Conservation (phyloP, 2,113 vertebrate species). For the Trinectes maculatus region DNA sequence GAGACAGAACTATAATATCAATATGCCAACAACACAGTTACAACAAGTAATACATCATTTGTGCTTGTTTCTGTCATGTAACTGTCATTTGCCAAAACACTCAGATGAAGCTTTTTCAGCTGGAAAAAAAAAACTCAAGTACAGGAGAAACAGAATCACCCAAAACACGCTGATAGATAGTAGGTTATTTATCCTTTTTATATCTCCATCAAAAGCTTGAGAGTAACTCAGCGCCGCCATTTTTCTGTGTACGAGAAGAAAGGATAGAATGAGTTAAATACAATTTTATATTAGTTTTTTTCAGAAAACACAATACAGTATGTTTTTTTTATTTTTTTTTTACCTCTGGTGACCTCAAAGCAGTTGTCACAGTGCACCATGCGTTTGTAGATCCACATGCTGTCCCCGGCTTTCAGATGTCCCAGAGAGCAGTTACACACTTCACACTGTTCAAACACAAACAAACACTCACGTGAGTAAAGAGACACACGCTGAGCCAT, state of each 20-base stretch:
- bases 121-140: constrained; percentile 6
- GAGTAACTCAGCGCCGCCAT: constrained; percentile 71
- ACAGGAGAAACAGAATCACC: constrained; percentile 30
- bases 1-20: constrained; percentile 5
- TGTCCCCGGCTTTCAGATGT: constrained; percentile 92
- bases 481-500: background rate
- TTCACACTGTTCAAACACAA: constrained; percentile 84
- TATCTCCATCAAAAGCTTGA: background rate
- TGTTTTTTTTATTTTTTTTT: constrained; percentile 9
- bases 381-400: constrained; percentile 91
- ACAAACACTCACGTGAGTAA: constrained; percentile 22
- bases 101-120: constrained; percentile 13
- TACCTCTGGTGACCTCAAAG: constrained; percentile 91
- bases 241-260: constrained; percentile 67
- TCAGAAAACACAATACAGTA: background rate
- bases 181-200: background rate
- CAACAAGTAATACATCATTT: background rate
- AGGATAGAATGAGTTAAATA: background rate
- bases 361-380: constrained; percentile 92
- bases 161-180: constrained; percentile 13
- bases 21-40: background rate
- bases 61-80: background rate
- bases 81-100: constrained; percentile 21
- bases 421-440: constrained; percentile 88
- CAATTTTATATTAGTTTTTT: too few species aligned